Evolutionary conservation across 2,888 invertebrate genomes (phyloP).

Genomic region (Drosophila pseudotakahashii): DNA sequence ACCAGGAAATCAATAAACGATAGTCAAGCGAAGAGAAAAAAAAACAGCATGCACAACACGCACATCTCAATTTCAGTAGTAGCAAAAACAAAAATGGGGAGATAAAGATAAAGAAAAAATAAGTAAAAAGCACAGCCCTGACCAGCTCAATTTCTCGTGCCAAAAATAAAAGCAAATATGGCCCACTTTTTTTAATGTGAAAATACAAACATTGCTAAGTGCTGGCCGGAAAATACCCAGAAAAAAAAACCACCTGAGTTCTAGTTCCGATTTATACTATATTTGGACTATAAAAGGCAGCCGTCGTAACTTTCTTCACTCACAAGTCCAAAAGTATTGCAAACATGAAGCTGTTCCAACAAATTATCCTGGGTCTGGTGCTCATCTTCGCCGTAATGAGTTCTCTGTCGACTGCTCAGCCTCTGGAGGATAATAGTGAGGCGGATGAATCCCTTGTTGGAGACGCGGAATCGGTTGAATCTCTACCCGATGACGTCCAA

Average conservation of each 20-base stretch:
- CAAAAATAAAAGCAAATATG: slow-evolving; percentile 7
- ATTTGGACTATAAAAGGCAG: slow-evolving; percentile 18
- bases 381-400: slow-evolving; percentile 43
- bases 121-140: slow-evolving; percentile 8
- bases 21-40: slow-evolving; percentile 7
- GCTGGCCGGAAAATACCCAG: slow-evolving; percentile 7
- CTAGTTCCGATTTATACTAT: slow-evolving; percentile 4
- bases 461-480: slow-evolving; percentile 1
- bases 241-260: slow-evolving; percentile 16
- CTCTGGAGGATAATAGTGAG: slow-evolving; percentile 4
- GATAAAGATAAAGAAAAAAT: neutral
- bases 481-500: slow-evolving; percentile 6
- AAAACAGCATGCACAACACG: neutral
- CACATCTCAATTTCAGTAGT: slow-evolving; percentile 9
- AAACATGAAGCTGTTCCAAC: slow-evolving; percentile 52
- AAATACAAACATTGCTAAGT: slow-evolving; percentile 19
- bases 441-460: neutral
- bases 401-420: slow-evolving; percentile 23
- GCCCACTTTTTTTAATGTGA: slow-evolving; percentile 13
- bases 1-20: slow-evolving; percentile 61
- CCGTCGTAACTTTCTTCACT: slow-evolving; percentile 12
- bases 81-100: neutral
- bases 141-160: slow-evolving; percentile 10
- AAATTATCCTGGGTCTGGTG: slow-evolving; percentile 44
- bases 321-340: neutral